Evolutionary conservation across 2,797 vertebrate genomes (phyloP).

Genomic region (Thripadectes ignobilis): DNA sequence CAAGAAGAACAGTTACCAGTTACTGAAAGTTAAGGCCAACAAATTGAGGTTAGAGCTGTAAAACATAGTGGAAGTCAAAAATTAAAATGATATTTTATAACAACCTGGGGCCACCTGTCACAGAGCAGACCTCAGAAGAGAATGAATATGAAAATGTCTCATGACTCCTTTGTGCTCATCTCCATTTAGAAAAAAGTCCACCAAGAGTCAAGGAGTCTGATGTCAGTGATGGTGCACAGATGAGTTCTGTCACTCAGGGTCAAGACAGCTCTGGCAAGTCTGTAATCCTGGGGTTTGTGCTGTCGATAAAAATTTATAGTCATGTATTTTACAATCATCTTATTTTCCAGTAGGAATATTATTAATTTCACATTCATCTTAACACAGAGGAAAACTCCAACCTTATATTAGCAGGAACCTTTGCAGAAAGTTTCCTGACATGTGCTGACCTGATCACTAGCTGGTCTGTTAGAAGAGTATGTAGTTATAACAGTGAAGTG

Average conservation of each 20-base stretch:
- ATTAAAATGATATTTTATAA: not conserved
- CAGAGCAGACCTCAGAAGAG: not conserved
- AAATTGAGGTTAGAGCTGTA: not conserved
- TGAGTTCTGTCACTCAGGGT: not conserved
- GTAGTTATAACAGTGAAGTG: not conserved
- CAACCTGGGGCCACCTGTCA: not conserved
- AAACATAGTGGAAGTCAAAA: not conserved
- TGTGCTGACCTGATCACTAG: not conserved
- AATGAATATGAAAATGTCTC: not conserved
- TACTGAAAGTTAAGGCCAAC: not conserved
- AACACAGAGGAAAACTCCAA: not conserved
- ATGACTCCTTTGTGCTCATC: not conserved
- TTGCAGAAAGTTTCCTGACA: not conserved
- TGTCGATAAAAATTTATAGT: not conserved
- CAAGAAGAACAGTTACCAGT: not conserved
- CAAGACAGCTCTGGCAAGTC: not conserved
- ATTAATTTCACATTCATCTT: not conserved
- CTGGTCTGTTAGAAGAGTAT: not conserved
- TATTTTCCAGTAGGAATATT: not conserved
- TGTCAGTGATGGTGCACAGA: not conserved
- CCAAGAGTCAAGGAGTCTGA: not conserved
- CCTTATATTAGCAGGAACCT: not conserved
- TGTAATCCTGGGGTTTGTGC: not conserved
- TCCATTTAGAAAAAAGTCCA: not conserved
- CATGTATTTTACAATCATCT: not conserved